Evolutionary conservation across 2,113 vertebrate genomes (phyloP), one percentile per base, ranked within the genome.

Genomic region (Xenus cinereus): DNA sequence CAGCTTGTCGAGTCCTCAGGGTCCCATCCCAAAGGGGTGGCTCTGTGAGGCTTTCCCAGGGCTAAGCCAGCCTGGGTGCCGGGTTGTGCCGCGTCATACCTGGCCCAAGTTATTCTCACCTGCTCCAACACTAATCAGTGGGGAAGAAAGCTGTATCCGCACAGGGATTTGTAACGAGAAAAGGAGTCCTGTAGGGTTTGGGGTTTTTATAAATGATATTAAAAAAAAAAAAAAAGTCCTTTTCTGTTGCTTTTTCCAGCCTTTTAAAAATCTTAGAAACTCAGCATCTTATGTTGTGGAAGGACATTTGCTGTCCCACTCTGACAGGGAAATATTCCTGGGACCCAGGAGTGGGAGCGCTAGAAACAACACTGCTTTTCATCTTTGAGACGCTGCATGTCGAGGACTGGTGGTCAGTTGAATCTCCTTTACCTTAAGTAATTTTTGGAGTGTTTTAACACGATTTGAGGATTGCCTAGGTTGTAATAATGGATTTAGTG

Each of bases 1-100:
- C 32, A 59, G 17, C 43, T 80, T 8, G 1, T 77, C 3, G 1
- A 19, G 64, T 81, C 30, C 27, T 64, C 0, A 0, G 27, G 7
- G 23, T 66, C 56, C 30, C 12, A 33, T 62, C 46, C 37, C 41
- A 67, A 81, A 85, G 33, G 21, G 69, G 4, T 43, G 45, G 11
- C 24, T 71, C 41, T 69, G 54, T 0, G 0, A 28, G 16, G 43
- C 22, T 84, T 77, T 81, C 43, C 22, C 26, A 27, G 28, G 53
- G 48, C 32, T 69, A 51, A 73, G 19, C 16, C 30, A 46, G 50
- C 45, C 50, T n/a, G 33, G 26, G 7, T 15, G 46, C 32, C 63
- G 12, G 68, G 21, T 7, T 68, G 18, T 63, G 33, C 57, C 28
- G 9, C 0, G 4, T 59, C 21, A 4, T 18, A 35, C 1, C 0